Conservation (phyloP, 2,797 vertebrate genomes). For the Lagocephalus sceleratus region DNA sequence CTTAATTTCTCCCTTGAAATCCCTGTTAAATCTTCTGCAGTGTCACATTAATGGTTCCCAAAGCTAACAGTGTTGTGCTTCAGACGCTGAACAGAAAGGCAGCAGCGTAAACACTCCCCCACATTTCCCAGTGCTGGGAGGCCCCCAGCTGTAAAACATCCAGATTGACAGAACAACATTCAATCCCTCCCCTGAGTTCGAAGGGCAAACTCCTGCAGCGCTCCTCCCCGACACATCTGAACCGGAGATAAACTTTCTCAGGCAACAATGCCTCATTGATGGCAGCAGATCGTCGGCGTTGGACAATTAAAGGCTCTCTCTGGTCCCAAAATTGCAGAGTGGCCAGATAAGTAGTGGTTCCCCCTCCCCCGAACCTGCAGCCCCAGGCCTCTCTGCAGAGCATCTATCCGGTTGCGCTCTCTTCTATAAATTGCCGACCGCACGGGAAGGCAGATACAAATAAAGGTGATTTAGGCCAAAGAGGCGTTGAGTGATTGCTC, state of each 20-base stretch:
- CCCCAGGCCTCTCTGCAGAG: constrained; percentile 62
- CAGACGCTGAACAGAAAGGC: constrained; percentile 63
- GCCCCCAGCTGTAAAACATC: constrained; percentile 69
- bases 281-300: constrained; percentile 48
- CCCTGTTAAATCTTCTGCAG: constrained; percentile 13
- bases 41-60: constrained; percentile 28
- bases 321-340: constrained; percentile 51
- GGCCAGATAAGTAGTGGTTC: constrained; percentile 46
- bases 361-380: constrained; percentile 31
- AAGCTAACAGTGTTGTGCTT: constrained; percentile 47
- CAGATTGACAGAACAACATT: constrained; percentile 76
- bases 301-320: constrained; percentile 75
- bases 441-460: constrained; percentile 80
- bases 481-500: constrained; percentile 82
- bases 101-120: constrained; percentile 73
- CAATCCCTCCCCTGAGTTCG: constrained; percentile 69
- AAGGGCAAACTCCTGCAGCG: constrained; percentile 72
- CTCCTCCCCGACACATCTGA: constrained; percentile 44
- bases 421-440: constrained; percentile 77
- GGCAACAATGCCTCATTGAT: constrained; percentile 72
- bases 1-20: constrained; percentile 22
- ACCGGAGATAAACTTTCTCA: constrained; percentile 69
- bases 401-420: constrained; percentile 62
- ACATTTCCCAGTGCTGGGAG: constrained; percentile 71
- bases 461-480: constrained; percentile 86